phyloP scores from a whole-genome alignment of 2,113 vertebrate genomes.

The Alectura lathami region DNA sequence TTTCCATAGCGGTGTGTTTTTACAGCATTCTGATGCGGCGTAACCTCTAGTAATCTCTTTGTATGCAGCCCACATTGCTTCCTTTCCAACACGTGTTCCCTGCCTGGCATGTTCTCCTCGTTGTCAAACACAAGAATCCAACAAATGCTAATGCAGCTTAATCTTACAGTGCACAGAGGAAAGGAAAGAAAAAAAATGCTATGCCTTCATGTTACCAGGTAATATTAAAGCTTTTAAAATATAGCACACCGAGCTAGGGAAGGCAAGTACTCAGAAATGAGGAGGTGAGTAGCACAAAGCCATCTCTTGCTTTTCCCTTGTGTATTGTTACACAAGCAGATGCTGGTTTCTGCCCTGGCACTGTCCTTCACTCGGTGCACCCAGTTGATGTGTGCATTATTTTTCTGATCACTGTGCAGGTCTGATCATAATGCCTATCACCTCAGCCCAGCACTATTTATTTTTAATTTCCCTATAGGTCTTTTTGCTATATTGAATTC shows the following conservation, averaged over 20 bases:
- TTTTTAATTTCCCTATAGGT: background rate
- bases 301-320: background rate
- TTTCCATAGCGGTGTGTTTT: background rate
- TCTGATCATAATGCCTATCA: rapidly evolving
- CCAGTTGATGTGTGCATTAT: background rate
- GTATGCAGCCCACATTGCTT: background rate
- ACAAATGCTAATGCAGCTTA: background rate
- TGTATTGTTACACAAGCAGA: background rate
- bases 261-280: background rate
- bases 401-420: background rate
- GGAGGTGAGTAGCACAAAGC: background rate
- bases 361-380: background rate
- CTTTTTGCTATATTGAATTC: background rate
- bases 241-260: background rate
- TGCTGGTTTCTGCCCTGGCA: background rate
- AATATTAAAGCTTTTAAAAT: background rate
- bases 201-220: background rate
- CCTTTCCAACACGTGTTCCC: background rate
- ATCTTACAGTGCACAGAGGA: background rate
- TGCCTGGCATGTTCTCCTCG: background rate
- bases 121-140: background rate
- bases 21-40: background rate
- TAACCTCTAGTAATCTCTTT: background rate
- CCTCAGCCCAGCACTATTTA: background rate
- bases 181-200: background rate